Evolutionary conservation across 2,113 vertebrate genomes (phyloP).

Genomic region (Tragelaphus buxtoni): DNA sequence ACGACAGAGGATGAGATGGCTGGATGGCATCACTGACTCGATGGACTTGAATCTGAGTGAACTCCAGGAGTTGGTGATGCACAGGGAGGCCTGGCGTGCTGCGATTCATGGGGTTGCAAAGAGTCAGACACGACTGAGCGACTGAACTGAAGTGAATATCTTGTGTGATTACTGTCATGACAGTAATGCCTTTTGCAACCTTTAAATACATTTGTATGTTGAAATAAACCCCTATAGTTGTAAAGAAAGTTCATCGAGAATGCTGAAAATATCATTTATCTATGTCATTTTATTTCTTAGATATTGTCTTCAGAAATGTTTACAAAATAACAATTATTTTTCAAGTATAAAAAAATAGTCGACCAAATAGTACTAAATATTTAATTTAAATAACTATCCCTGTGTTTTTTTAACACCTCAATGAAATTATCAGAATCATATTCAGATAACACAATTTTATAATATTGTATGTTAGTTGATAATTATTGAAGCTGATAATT

Average conservation of each 20-base stretch:
- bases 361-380: background rate
- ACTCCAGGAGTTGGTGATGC: too few species aligned
- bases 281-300: background rate
- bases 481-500: background rate
- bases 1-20: too few species aligned
- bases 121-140: too few species aligned
- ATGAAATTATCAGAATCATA: background rate
- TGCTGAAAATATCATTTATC: background rate
- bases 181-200: background rate
- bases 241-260: background rate
- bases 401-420: background rate
- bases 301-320: background rate
- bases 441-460: background rate
- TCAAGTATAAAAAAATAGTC: background rate
- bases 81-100: too few species aligned
- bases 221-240: background rate
- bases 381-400: background rate
- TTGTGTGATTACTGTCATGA: background rate
- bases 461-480: background rate
- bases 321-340: background rate
- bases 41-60: too few species aligned
- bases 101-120: too few species aligned
- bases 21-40: too few species aligned
- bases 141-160: background rate
- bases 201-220: background rate